Evolutionary conservation across 2,113 vertebrate species (phyloP).

Genomic region (Campylorhamphus procurvoides): DNA sequence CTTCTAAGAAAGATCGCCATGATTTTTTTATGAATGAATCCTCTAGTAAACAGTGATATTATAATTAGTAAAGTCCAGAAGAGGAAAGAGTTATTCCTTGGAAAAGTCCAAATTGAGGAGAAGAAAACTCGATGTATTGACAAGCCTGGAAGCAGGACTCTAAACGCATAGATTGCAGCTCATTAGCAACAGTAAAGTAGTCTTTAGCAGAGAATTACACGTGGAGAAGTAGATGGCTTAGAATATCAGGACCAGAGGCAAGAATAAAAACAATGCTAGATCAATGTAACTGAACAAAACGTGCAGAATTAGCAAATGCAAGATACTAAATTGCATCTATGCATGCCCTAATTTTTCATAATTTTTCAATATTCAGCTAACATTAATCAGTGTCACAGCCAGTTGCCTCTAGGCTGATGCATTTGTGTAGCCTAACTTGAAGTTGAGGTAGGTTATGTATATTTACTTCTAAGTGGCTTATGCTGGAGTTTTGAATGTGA

Average conservation of each 20-base stretch:
- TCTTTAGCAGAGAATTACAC: neutral
- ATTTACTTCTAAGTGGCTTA: neutral
- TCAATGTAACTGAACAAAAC: neutral
- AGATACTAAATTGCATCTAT: neutral
- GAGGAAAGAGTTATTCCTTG: neutral
- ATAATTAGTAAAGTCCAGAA: neutral
- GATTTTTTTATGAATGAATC: neutral
- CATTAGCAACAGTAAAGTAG: neutral
- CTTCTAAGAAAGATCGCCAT: neutral
- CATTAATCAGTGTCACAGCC: neutral
- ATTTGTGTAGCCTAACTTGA: neutral
- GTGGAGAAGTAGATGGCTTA: neutral
- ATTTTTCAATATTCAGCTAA: neutral
- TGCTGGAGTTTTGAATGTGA: neutral
- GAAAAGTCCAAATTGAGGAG: neutral
- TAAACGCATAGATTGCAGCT: neutral
- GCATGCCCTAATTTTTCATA: neutral
- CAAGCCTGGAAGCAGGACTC: neutral
- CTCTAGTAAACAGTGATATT: neutral
- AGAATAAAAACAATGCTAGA: neutral
- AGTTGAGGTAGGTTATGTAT: neutral
- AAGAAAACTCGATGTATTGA: neutral
- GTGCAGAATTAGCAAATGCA: neutral
- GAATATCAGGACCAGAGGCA: neutral
- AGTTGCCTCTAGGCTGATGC: neutral